These are phyloP conservation scores for Ischnus inquisitorius DNA, from an alignment of 2,888 invertebrate species.

Conservation along the genomic window DNA sequence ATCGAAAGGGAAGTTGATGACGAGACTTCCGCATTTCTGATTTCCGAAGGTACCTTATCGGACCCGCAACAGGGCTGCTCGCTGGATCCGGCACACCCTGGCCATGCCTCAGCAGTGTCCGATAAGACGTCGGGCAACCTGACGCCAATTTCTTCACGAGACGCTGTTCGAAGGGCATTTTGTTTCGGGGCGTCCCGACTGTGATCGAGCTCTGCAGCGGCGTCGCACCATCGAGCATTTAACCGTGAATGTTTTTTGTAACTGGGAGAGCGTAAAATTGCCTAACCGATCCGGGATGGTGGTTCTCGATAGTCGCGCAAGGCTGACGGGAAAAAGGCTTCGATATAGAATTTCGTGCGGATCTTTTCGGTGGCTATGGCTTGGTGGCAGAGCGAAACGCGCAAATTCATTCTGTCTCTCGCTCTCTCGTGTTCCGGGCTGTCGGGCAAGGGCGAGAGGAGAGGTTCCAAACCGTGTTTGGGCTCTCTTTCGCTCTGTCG, in stretches of 20 bases:
- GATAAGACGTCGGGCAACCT: too few species aligned
- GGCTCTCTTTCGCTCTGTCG: constrained; percentile 28
- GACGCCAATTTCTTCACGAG: too few species aligned
- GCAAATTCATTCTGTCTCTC: constrained; percentile 79
- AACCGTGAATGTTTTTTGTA: constrained; percentile 85
- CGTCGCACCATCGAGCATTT: constrained; percentile 77
- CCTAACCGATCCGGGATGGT: constrained; percentile 79
- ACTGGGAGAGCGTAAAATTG: constrained; percentile 85
- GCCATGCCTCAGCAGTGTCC: too few species aligned
- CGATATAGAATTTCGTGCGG: constrained; percentile 33
- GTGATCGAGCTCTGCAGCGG: constrained; percentile 75
- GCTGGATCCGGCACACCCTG: too few species aligned
- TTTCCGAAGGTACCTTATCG: background rate
- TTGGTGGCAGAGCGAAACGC: constrained; percentile 75
- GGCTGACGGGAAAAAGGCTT: constrained; percentile 29
- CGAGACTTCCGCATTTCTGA: background rate
- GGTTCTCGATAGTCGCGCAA: constrained; percentile 3
- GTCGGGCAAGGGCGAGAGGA: constrained; percentile 44
- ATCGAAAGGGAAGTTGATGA: background rate
- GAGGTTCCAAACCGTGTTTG: background rate
- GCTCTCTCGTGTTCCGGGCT: constrained; percentile 62
- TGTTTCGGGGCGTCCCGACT: constrained; percentile 31
- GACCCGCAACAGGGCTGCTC: too few species aligned
- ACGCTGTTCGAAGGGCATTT: constrained; percentile 51
- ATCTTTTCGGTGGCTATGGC: constrained; percentile 59